Evolutionary conservation across 1,140 invertebrate species (phyloP).

Genomic region (Heliconius eleuchia): DNA sequence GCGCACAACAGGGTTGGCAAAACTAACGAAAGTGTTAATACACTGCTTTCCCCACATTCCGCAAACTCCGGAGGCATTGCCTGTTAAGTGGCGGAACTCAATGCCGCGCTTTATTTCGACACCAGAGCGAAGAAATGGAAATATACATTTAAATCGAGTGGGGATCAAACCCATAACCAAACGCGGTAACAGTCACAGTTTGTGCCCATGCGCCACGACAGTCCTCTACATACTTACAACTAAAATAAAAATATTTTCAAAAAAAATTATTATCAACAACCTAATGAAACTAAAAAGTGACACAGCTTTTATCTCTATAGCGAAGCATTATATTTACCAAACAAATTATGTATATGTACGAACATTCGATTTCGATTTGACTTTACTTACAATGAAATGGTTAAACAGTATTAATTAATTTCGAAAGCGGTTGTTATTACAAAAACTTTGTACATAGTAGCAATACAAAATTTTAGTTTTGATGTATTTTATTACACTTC

Average conservation of each 20-base stretch:
- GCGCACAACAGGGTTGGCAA: too few species aligned
- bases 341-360: neutral
- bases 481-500: neutral
- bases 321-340: neutral
- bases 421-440: neutral
- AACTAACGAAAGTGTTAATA: too few species aligned
- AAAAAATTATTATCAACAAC: neutral
- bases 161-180: too few species aligned
- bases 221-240: too few species aligned
- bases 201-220: too few species aligned
- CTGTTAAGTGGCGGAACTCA: too few species aligned
- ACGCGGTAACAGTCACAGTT: too few species aligned
- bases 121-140: too few species aligned
- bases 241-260: neutral
- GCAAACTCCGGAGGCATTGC: too few species aligned
- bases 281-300: neutral
- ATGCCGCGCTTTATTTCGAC: too few species aligned
- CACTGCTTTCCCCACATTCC: too few species aligned
- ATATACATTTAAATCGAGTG: too few species aligned
- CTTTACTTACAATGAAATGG: neutral
- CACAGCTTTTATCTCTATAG: neutral
- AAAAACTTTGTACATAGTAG: neutral
- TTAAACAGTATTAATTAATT: neutral
- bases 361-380: neutral
- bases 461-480: neutral